phyloP scores from a whole-genome alignment of 2,113 vertebrate genomes.

The Genyomyrus donnyi region DNA sequence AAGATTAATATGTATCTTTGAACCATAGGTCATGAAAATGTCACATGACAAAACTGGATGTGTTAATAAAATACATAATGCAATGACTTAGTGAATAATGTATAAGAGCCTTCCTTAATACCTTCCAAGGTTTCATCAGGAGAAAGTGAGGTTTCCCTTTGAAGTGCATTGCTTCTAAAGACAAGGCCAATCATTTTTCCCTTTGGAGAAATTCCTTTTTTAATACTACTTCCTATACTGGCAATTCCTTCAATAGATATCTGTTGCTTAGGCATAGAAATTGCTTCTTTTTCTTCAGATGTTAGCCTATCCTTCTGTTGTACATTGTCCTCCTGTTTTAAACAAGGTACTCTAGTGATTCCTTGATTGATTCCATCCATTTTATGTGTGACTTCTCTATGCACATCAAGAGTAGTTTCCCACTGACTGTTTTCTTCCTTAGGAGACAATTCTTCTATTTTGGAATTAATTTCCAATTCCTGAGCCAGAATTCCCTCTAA shows the following conservation, averaged over 20 bases:
- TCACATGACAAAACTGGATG: background rate
- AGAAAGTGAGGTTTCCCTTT: background rate
- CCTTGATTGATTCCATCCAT: slow-evolving; percentile 18
- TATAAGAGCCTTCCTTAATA: slow-evolving; percentile 4
- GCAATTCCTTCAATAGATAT: background rate
- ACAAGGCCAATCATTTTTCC: background rate
- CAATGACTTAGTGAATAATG: slow-evolving; percentile 18
- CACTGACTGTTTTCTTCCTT: slow-evolving; percentile 14
- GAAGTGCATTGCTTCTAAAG: background rate
- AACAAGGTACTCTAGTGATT: background rate
- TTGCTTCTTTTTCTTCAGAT: background rate
- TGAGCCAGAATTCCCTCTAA: background rate
- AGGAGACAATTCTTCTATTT: background rate
- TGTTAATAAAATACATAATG: slow-evolving; percentile 4
- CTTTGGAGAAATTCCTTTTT: background rate
- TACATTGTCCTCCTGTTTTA: background rate
- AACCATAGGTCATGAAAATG: background rate
- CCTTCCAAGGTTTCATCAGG: background rate
- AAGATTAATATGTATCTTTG: background rate
- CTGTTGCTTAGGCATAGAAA: background rate
- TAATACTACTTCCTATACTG: background rate
- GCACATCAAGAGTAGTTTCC: background rate
- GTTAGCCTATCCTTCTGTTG: background rate
- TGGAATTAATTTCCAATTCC: background rate
- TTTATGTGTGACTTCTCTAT: slow-evolving; percentile 12